Conservation (phyloP, 2,888 invertebrate species). For the Parelbella ahira region DNA sequence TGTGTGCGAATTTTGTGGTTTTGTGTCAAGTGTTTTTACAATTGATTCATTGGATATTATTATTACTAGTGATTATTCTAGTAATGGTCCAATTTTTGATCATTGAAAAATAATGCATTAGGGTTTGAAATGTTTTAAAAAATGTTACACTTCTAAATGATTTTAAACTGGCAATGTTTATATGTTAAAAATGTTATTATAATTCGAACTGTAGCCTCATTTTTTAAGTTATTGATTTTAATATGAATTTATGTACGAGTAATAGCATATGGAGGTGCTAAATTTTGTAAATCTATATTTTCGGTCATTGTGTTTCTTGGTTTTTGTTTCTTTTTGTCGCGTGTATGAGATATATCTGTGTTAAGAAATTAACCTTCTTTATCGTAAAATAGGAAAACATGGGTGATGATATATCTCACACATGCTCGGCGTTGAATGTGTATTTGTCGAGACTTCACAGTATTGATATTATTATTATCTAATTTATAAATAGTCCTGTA, state of each 20-base stretch:
- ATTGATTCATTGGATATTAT: slow-evolving; percentile 27
- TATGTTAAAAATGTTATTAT: slow-evolving; percentile 31
- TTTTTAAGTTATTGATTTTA: slow-evolving; percentile 26
- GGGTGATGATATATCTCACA: slow-evolving; percentile 27
- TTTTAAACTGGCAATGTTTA: slow-evolving; percentile 44
- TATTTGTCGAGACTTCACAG: slow-evolving; percentile 70
- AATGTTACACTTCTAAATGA: neutral
- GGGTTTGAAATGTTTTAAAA: slow-evolving; percentile 45
- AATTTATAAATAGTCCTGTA: slow-evolving; percentile 79
- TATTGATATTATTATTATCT: slow-evolving; percentile 78
- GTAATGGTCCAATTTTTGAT: slow-evolving; percentile 25
- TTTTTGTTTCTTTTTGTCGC: slow-evolving; percentile 40
- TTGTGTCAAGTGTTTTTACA: slow-evolving; percentile 33
- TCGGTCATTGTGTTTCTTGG: slow-evolving; percentile 50
- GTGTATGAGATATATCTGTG: slow-evolving; percentile 35
- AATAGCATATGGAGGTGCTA: slow-evolving; percentile 73
- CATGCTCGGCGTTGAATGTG: slow-evolving; percentile 39
- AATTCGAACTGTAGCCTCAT: slow-evolving; percentile 20
- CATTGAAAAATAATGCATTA: slow-evolving; percentile 29
- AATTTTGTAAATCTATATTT: slow-evolving; percentile 51
- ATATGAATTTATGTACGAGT: slow-evolving; percentile 31
- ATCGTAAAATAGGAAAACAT: neutral
- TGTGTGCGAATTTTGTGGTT: slow-evolving; percentile 54
- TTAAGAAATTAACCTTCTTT: neutral
- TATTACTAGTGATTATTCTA: slow-evolving; percentile 26